Conservation (phyloP, 2,888 invertebrate genomes). For the Andrena marginata region DNA sequence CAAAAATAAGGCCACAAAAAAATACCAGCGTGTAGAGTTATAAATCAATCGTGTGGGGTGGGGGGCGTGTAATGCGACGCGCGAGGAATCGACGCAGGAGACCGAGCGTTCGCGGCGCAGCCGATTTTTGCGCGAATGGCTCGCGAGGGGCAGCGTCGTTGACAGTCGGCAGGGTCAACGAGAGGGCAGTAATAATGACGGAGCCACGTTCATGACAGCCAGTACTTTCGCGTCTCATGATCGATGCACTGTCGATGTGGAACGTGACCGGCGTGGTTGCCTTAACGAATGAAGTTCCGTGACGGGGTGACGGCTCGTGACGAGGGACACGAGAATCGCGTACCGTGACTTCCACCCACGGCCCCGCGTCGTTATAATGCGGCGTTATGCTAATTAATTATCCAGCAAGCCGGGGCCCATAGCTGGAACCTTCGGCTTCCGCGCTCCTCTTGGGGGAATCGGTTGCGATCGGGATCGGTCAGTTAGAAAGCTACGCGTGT, state of each 20-base stretch:
- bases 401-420: constrained; percentile 22
- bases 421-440: constrained; percentile 35
- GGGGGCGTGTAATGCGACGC: constrained; percentile 1
- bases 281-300: constrained; percentile 52
- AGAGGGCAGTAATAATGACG: constrained; percentile 43
- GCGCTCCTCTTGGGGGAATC: constrained; percentile 10
- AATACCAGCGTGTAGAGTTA: neutral
- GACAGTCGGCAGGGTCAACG: constrained; percentile 49
- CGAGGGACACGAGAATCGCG: constrained; percentile 46
- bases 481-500: constrained; percentile 25
- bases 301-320: constrained; percentile 53
- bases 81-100: constrained; percentile 10
- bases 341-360: constrained; percentile 42
- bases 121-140: neutral
- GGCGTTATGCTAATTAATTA: constrained; percentile 62
- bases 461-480: neutral
- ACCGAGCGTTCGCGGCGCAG: neutral
- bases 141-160: constrained; percentile 2
- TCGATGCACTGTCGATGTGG: constrained; percentile 47
- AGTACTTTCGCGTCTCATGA: constrained; percentile 55
- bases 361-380: constrained; percentile 41
- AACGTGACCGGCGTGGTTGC: constrained; percentile 53
- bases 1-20: neutral
- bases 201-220: constrained; percentile 30
- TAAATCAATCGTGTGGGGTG: neutral